Base-by-base conservation (phyloP, 1,140 invertebrate species). In the Bemisia tabaci region DNA sequence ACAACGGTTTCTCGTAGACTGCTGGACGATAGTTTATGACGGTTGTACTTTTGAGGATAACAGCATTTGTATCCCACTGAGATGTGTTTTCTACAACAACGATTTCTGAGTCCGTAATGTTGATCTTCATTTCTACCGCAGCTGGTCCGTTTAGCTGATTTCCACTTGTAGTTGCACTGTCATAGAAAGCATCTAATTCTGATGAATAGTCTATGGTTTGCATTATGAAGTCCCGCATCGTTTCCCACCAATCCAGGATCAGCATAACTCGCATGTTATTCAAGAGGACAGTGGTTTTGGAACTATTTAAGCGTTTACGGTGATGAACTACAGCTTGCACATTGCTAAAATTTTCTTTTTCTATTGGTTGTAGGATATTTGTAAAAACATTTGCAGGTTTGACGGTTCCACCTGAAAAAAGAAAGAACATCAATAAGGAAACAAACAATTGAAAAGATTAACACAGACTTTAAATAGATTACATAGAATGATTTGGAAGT, bases 251-350 rank as follows among this genome's bases (percentile, higher is more conserved):
- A 77, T 97, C 94, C 71, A 97, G 80, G 62, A 97, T 88, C 0
- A 91, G 89, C 82, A 97, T 94, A 2, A 98, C 77, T 62, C 95
- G 82, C 92, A 98, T 96, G 74, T 96, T 95, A 75, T 97, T 96
- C 1, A 98, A 79, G 22, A 98, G 78, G 65, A 98, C 87, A 0
- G 94, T 97, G 66, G 95, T 94, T 68, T 89, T 87, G 0, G 85
- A 84, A n/a, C 83, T 82, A 68, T 88, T 87, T 0, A 77, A 78
- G 12, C 87, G 79, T 74, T 84, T 87, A 26, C 83, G 77, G 71
- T 88, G 89, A 76, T 95, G 91, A 39, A 94, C 81, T 77, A 94
- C 92, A 0, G 88, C 91, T 77, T 94, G 92, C 9, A 94, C 87
- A 22, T 70, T 68, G 0, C 12, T 63, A 39, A 62, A 39, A 60